A percentile compares a stretch with the other conserved stretches of the same genome.
Conservation (phyloP, 92 coral and sea anemone species). For the Blastomussa wellsi region DNA sequence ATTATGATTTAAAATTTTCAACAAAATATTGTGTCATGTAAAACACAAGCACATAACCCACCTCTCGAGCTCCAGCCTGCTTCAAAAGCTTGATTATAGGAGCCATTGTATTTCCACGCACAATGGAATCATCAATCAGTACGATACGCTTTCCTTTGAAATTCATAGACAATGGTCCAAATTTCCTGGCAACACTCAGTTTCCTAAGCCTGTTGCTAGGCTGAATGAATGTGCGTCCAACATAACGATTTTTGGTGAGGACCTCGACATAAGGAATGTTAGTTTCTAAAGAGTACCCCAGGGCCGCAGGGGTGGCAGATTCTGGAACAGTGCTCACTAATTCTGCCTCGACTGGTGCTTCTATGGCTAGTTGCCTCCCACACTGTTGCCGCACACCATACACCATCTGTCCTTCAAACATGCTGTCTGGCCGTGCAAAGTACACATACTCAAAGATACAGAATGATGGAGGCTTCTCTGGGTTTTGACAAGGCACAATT, state of each 20-base stretch:
- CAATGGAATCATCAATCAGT: conserved; percentile 94
- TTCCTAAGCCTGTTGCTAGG: conserved; percentile 88
- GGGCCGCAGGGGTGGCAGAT: conserved; percentile 96
- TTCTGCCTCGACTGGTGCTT: conserved; percentile 91
- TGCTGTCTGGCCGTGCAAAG: conserved; percentile 96
- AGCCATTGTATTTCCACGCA: conserved; percentile 93
- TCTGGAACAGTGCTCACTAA: conserved; percentile 98
- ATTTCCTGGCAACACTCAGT: conserved; percentile 94
- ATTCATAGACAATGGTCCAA: conserved; percentile 95
- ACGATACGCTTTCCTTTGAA: conserved; percentile 87
- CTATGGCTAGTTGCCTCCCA: conserved; percentile 88
- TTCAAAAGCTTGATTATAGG: conserved; percentile 89
- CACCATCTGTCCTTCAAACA: conserved; percentile 97
- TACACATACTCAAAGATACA: conserved; percentile 97
- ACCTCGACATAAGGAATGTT: conserved; percentile 96
- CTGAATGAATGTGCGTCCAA: conserved; percentile 96
- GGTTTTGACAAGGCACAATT: conserved; percentile 58
- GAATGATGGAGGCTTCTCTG: conserved; percentile 75
- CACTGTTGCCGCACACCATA: conserved; percentile 85
- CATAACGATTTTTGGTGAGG: conserved; percentile 93
- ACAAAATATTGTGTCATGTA: neutral
- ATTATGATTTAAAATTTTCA: no score
- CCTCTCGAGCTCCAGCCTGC: conserved; percentile 96
- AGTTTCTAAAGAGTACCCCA: conserved; percentile 76
- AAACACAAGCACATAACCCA: neutral